Percentiles rank a stretch among this genome's conserved stretches.
These are phyloP conservation scores for Otis tarda DNA, from an alignment of 2,113 vertebrate species.

Conservation along the genomic window DNA sequence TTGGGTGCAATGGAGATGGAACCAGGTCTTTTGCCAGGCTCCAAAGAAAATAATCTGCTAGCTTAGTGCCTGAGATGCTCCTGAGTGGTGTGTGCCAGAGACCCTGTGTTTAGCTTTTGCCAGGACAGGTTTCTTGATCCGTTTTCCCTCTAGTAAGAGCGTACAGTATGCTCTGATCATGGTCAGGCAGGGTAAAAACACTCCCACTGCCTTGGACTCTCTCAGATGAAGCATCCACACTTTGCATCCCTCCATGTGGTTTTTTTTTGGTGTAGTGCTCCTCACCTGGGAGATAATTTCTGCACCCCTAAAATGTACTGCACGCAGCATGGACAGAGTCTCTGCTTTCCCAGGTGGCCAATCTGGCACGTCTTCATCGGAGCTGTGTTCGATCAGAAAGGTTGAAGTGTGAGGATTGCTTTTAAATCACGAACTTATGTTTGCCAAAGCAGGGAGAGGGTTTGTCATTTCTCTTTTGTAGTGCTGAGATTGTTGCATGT, in stretches of 20 bases:
- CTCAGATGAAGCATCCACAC: background rate
- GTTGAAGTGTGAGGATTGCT: background rate
- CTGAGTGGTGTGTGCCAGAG: background rate
- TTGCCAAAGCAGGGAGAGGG: background rate
- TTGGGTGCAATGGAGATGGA: background rate
- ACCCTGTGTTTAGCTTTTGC: background rate
- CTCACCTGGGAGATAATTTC: background rate
- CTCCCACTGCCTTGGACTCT: background rate
- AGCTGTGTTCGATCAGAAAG: background rate
- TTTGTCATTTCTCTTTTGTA: background rate
- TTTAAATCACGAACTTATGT: background rate
- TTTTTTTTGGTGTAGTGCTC: background rate
- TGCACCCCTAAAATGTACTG: background rate
- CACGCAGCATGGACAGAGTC: background rate
- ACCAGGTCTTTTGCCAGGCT: background rate
- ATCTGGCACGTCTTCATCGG: background rate
- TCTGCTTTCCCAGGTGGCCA: background rate
- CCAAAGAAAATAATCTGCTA: background rate
- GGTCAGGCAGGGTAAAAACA: background rate
- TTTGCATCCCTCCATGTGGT: accelerated
- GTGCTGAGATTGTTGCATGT: background rate
- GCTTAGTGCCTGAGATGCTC: background rate
- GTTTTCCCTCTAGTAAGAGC: accelerated
- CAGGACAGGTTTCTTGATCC: background rate
- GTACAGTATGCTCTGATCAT: background rate